Evolutionary conservation across 2,797 vertebrate species (phyloP).

Genomic region (Hippoglossus hippoglossus): DNA sequence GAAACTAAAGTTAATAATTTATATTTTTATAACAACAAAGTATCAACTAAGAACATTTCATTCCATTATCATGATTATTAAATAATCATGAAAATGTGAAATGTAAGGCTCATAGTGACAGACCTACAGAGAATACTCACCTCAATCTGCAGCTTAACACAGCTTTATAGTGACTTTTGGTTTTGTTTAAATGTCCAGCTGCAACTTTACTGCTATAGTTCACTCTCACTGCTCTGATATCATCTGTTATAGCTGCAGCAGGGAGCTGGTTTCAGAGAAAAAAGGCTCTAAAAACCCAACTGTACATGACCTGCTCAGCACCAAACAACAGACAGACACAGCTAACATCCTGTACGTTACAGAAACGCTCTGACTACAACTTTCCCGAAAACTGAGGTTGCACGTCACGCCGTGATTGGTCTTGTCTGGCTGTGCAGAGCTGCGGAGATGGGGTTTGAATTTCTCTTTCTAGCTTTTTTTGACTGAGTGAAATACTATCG

Average conservation of each 20-base stretch:
- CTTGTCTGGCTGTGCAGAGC: not conserved
- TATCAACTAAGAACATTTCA: no score
- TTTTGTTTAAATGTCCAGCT: not conserved
- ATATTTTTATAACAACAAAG: no score
- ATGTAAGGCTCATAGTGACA: no score
- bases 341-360: not conserved
- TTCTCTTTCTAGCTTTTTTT: no score
- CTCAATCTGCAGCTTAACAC: not conserved
- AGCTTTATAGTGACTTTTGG: not conserved
- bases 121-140: not conserved
- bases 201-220: not conserved
- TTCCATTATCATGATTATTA: no score
- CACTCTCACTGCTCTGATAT: not conserved
- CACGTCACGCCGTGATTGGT: not conserved
- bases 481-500: no score
- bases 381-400: not conserved
- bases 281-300: not conserved
- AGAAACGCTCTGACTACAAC: not conserved
- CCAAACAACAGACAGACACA: not conserved
- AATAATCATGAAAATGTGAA: no score
- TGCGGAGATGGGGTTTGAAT: no score
- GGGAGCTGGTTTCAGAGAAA: not conserved
- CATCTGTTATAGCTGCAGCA: not conserved
- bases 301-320: not conserved
- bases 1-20: no score